Base-by-base conservation (phyloP, 2,113 vertebrate species). In the Reinhardtius hippoglossoides region DNA sequence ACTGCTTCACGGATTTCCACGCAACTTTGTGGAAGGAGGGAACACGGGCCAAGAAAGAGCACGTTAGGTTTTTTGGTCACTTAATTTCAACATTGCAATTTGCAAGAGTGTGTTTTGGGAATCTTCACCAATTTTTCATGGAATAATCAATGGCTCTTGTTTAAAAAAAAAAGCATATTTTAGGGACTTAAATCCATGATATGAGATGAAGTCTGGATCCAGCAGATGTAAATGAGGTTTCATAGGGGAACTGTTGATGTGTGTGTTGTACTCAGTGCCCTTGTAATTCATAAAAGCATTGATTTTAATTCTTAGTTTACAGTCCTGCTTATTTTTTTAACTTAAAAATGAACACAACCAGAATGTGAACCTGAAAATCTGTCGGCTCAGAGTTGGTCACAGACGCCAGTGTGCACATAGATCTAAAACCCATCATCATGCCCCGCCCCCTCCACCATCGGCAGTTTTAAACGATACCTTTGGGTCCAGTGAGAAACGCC, bases 401-500 rank as follows among this genome's bases (percentile, higher is more conserved):
- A 31, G 31, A 7, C 31, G 78, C 68, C 23, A 73, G 37, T 62
- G 68, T n/a, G 0, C 54, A 27, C 63, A 82, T 87, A 59, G 63
- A 85, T 88, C 71, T 23, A 54, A 64, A 82, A 71, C 63, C 16
- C 16, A 5, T 18, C 76, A 56, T 5, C 2, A 48, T 6, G 66
- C 57, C 61, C 72, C 82, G 4, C 75, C 85, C 73, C 64, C 27
- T 5, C 72, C 84, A 50, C 70, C 83, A 64, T 80, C 76, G 84
- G 82, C 69, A 71, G 67, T 35, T 58, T 31, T 0, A 54, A 63
- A 77, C 23, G 31, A 79, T 95, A 99, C 98, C 98, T 98, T 99
- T 99, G 71, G 98, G 98, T 84, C 97, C 97, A 64, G 97, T 98
- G 76, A 99, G 97, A 0, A 96, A 96, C 4, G 98, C 98, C 78